Percentiles rank a stretch among this genome's conserved stretches.
These are phyloP conservation scores for Sminthurinus signatus DNA, from an alignment of 1,140 invertebrate genomes.

Conservation along the genomic window DNA sequence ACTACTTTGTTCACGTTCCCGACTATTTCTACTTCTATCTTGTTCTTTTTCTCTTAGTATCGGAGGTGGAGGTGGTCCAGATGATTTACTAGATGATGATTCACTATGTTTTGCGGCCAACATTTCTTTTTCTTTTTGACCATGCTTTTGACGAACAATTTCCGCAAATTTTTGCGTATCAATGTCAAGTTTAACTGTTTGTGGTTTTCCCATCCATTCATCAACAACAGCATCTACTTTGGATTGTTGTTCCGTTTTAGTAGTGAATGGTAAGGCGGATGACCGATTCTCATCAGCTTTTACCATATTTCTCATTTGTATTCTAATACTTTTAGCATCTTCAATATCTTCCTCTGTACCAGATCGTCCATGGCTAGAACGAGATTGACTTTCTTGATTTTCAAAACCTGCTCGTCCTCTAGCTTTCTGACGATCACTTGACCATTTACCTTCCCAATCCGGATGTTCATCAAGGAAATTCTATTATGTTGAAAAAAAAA, in stretches of 20 bases:
- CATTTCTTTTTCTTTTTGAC: constrained; percentile 27
- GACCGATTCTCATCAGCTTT: constrained; percentile 40
- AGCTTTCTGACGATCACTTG: constrained; percentile 68
- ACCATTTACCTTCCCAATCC: constrained; percentile 76
- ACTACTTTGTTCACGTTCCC: background rate
- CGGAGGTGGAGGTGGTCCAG: background rate
- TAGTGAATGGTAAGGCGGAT: background rate
- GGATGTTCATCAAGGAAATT: constrained; percentile 71
- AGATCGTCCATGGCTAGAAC: background rate
- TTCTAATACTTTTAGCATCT: constrained; percentile 56
- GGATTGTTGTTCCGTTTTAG: constrained; percentile 4
- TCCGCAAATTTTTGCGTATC: constrained; percentile 42
- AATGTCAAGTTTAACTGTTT: constrained; percentile 36
- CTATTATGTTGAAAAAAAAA: constrained; percentile 48
- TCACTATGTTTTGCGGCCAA: constrained; percentile 6
- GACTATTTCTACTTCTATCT: background rate
- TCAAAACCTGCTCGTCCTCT: constrained; percentile 45
- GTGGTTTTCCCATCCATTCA: constrained; percentile 40
- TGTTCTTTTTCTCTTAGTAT: constrained; percentile 9
- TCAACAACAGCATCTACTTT: constrained; percentile 27
- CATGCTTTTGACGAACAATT: constrained; percentile 38
- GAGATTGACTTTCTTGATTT: constrained; percentile 27
- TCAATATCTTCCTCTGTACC: constrained; percentile 46
- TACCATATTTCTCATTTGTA: constrained; percentile 60
- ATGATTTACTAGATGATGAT: background rate